Evolutionary conservation across 2,113 vertebrate species (phyloP).

Genomic region (Crotalus helleri): DNA sequence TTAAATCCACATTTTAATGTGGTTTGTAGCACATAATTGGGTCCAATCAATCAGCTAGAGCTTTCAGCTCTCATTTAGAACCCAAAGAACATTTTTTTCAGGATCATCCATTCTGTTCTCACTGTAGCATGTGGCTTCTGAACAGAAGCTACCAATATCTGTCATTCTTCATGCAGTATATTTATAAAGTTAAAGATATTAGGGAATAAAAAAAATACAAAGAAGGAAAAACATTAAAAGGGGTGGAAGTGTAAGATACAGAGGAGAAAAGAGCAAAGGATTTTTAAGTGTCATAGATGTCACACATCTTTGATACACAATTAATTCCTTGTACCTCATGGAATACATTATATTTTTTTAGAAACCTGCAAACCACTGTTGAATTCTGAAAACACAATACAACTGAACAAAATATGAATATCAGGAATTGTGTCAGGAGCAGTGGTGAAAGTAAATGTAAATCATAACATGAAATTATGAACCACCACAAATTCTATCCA

Average conservation of each 20-base stretch:
- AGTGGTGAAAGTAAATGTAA: background rate
- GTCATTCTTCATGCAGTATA: background rate
- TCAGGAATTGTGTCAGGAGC: background rate
- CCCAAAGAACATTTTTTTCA: background rate
- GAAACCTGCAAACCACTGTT: background rate
- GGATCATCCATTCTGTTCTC: background rate
- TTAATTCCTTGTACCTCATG: background rate
- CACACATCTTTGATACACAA: background rate
- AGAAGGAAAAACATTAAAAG: background rate
- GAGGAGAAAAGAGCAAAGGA: background rate
- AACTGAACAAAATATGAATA: background rate
- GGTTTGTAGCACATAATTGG: background rate
- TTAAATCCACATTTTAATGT: conserved; percentile 14
- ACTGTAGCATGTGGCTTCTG: background rate
- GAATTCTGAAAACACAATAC: background rate
- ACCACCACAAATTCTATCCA: background rate
- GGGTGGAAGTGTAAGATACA: background rate
- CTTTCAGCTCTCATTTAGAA: background rate
- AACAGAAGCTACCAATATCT: background rate
- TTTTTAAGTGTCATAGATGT: background rate
- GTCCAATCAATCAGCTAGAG: background rate
- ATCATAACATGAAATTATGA: background rate
- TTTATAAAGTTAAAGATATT: background rate
- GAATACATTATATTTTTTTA: too few relatives aligned
- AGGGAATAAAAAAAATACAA: background rate